Evolutionary conservation across 2,113 vertebrate species (phyloP), one percentile per base, ranked within the genome.

Genomic region (Odontesthes bonariensis): DNA sequence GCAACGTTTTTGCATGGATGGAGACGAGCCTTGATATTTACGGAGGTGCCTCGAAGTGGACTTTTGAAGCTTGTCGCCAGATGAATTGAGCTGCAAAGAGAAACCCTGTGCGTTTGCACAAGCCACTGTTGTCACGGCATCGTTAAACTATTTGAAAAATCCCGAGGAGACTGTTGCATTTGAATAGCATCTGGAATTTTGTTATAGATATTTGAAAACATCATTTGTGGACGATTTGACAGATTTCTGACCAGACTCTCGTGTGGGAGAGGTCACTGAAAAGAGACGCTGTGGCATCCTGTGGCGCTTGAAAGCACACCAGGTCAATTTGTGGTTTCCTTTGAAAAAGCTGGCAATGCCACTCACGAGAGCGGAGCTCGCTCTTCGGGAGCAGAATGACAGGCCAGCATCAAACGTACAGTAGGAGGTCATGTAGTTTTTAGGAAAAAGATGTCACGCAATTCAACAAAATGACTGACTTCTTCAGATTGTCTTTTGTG

Each of bases 11-110:
- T 75, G 95, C 97, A 9, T 99, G 98, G 98, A 92, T 96, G 1
- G 97, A 99, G 88, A 92, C 93, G 69, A 96, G 94, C 90, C 96
- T 99, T 3, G 98, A 99, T 56, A 94, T 99, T 93, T 98, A 96
- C 8, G 98, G 98, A 0, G 98, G 98, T 0, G 96, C 96, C 86
- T 97, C 97, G 22, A 98, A 99, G 89, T 98, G 97, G 97, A 98
- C 97, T 83, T 99, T 99, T 8, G 97, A 98, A 89, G 96, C 97
- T 71, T 99, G 98, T 61, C 98, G 96, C 79, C 98, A 99, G 91
- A 94, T 99, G 94, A 99, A 99, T 95, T 99, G 93, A 96, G 22
- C 31, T 0, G 51, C 62, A n/a, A 65, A 35, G 52, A 67, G 62
- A 62, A 78, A 71, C 77, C 59, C 73, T 38, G 52, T 60, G 70